Evolutionary conservation across 1,140 invertebrate genomes (phyloP), one percentile per base, ranked within the genome.

Genomic region (Acyrthosiphon pisum): DNA sequence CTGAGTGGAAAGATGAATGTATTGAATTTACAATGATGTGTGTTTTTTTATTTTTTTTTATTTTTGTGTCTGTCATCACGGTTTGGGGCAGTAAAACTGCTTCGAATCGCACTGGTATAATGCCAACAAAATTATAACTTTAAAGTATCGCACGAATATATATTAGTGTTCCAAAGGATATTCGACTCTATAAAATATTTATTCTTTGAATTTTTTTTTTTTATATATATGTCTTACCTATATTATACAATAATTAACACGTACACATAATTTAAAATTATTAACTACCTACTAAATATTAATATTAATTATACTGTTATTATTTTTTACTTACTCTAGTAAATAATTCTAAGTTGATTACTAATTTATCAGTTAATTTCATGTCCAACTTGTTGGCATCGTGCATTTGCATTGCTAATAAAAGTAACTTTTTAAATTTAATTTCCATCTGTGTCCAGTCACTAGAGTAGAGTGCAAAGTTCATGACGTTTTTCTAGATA

Each of bases 401-500:
- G 22, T 76, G 37, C 26, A 81, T 91, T 91, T n/a, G 22, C 60
- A 91, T 91, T n/a, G 60, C 37, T 18, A 76, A 48, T 48, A 91
- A 81, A 76, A 91, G 14, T 48, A 81, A 76, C 41, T 48, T 68
- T 46, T 91, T 76, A 46, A 81, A 46, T 14, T 44, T 20, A 2
- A 91, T 76, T 2, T 91, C 68, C 90, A 91, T 91, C 1, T 48
- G 3, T n/a, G 90, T 91, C 60, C 90, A 91, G 23, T 91, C 76
- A 48, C 60, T 46, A 26, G 37, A 76, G 9, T 91, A 91, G 1
- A 91, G 41, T 2, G 90, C 37, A 35, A 91, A 76, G 20, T 81
- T 91, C 90, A 91, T 46, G 6, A 8, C 20, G 44, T 35, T 48
- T 91, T 76, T 91, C 90, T 91, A 48, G 8, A 37, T 44, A 76